A percentile compares a stretch with the other conserved stretches of the same genome.
Conservation (phyloP, 2,113 vertebrate genomes). For the Oncorhynchus masou region DNA sequence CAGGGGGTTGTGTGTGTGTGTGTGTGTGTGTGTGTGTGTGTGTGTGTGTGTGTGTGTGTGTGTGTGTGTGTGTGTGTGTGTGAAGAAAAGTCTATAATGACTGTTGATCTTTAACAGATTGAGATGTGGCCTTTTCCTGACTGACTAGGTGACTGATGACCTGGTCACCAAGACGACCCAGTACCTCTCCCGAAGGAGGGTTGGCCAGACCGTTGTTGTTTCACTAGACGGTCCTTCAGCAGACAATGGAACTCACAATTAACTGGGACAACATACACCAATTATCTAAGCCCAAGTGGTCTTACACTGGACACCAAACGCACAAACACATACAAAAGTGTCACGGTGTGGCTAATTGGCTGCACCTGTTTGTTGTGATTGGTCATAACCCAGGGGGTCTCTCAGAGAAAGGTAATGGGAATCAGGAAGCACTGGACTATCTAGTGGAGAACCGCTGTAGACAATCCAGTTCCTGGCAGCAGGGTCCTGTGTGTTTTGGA, state of each 20-base stretch:
- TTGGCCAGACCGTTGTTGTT: neutral
- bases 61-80: neutral
- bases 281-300: conserved; percentile 51
- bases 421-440: conserved; percentile 59
- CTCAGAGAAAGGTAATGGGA: conserved; percentile 66
- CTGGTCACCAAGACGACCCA: no score
- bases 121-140: no score
- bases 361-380: conserved; percentile 83
- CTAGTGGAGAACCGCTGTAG: conserved; percentile 59
- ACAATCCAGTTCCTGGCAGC: conserved; percentile 72
- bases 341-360: conserved; percentile 73
- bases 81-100: neutral
- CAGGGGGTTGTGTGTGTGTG: neutral
- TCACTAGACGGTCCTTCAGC: conserved; percentile 23
- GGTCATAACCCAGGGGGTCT: conserved; percentile 71
- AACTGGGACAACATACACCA: conserved; percentile 55
- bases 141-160: no score
- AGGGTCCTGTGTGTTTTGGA: conserved; percentile 13
- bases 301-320: neutral
- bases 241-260: conserved; percentile 22
- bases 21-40: neutral
- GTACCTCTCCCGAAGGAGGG: no score
- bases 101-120: no score
- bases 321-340: conserved; percentile 15
- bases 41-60: neutral